These are phyloP conservation scores for Tinea pellionella DNA, from an alignment of 2,888 invertebrate genomes.

Conservation along the genomic window DNA sequence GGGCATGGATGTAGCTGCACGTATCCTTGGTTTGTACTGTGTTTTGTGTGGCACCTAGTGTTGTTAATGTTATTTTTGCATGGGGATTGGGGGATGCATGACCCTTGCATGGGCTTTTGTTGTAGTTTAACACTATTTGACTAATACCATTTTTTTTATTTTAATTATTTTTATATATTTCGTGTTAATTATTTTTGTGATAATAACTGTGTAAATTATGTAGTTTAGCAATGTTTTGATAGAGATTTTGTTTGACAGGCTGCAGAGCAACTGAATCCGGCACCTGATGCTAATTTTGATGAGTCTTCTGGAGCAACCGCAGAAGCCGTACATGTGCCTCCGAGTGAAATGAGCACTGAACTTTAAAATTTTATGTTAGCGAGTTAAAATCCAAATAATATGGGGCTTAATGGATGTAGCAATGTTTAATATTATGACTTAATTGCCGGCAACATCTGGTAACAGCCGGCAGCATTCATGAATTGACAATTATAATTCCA, in stretches of 20 bases:
- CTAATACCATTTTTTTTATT: conserved; percentile 31
- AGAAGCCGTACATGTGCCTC: conserved; percentile 24
- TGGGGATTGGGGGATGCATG: conserved; percentile 21
- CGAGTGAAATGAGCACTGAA: conserved; percentile 78
- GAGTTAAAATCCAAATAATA: background rate
- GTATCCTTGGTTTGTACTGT: conserved; percentile 39
- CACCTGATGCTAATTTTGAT: conserved; percentile 24
- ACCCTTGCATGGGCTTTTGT: conserved; percentile 28
- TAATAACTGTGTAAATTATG: conserved; percentile 1
- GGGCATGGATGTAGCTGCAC: conserved; percentile 54
- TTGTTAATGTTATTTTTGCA: conserved; percentile 31
- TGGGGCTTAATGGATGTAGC: background rate
- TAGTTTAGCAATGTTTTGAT: conserved; percentile 17
- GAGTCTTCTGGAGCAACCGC: conserved; percentile 24
- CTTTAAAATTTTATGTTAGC: conserved; percentile 28
- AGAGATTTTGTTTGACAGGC: conserved; percentile 30
- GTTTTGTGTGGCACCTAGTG: conserved; percentile 23
- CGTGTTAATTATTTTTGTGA: background rate
- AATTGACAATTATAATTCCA: background rate
- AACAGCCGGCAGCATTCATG: too few species aligned
- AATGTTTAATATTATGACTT: background rate
- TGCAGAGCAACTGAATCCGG: conserved; percentile 60
- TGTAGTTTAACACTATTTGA: conserved; percentile 37
- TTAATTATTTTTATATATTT: background rate
- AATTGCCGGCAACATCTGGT: background rate